phyloP scores from a whole-genome alignment of 2,797 vertebrate species.

The Amazonetta brasiliensis region DNA sequence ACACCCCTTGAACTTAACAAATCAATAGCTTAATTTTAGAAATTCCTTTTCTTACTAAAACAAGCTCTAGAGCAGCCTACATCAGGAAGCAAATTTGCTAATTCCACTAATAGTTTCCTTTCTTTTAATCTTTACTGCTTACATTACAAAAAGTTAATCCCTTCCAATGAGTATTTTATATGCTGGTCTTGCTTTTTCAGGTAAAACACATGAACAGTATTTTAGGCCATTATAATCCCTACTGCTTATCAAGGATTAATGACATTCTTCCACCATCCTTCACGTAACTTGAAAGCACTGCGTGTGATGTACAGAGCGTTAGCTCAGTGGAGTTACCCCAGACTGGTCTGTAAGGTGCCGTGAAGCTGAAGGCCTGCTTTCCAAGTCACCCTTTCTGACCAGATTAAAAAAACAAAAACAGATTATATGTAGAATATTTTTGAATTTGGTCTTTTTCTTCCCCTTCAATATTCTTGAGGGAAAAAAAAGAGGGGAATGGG shows the following conservation, averaged over 20 bases:
- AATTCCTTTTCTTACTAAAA: constrained; percentile 1
- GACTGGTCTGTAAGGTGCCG: background rate
- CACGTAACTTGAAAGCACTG: background rate
- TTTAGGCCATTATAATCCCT: constrained; percentile 25
- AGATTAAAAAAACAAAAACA: background rate
- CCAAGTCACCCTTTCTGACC: background rate
- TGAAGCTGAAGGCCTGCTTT: background rate
- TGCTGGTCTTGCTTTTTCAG: background rate
- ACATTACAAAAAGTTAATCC: constrained; percentile 27
- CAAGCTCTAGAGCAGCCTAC: constrained; percentile 34
- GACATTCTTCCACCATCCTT: background rate
- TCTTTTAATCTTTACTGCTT: constrained; percentile 49
- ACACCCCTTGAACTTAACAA: background rate
- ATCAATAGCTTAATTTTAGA: background rate
- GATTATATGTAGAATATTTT: background rate
- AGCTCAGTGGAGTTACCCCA: background rate
- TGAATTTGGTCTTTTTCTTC: background rate
- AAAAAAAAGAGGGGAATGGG: background rate
- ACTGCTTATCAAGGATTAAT: background rate
- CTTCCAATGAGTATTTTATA: background rate
- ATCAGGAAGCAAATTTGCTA: constrained; percentile 15
- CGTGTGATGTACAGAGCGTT: background rate
- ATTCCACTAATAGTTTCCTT: constrained; percentile 38
- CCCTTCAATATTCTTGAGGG: background rate
- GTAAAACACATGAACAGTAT: background rate